Evolutionary conservation across 2,888 invertebrate species (phyloP).

Genomic region (Brachynemurus nebulosus): DNA sequence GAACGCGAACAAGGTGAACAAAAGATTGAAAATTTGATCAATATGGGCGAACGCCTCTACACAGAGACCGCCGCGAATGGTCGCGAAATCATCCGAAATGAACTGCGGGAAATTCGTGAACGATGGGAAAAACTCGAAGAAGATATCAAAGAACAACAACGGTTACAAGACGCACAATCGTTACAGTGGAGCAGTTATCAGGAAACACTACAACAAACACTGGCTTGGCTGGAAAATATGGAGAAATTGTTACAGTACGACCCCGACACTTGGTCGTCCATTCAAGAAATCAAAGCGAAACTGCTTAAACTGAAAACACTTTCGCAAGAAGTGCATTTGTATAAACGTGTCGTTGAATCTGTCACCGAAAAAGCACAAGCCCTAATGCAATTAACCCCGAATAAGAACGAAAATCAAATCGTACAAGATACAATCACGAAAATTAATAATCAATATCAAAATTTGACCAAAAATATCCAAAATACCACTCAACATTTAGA

Average conservation of each 20-base stretch:
- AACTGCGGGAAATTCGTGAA: slow-evolving; percentile 65
- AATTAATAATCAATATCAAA: slow-evolving; percentile 62
- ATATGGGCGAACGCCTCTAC: slow-evolving; percentile 75
- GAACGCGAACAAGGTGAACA: slow-evolving; percentile 78
- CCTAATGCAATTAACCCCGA: slow-evolving; percentile 44
- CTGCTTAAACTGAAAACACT: slow-evolving; percentile 73
- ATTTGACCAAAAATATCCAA: slow-evolving; percentile 49
- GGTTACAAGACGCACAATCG: slow-evolving; percentile 68
- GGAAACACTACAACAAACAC: slow-evolving; percentile 67
- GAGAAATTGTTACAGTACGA: slow-evolving; percentile 66
- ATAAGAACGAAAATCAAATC: slow-evolving; percentile 42
- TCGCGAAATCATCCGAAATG: slow-evolving; percentile 75
- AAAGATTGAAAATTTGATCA: slow-evolving; percentile 56
- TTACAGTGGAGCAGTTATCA: slow-evolving; percentile 75
- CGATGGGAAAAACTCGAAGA: slow-evolving; percentile 81
- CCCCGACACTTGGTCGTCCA: slow-evolving; percentile 55
- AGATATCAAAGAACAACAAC: slow-evolving; percentile 70
- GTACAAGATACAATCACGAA: slow-evolving; percentile 56
- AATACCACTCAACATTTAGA: slow-evolving; percentile 59
- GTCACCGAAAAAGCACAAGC: slow-evolving; percentile 77
- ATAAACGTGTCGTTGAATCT: slow-evolving; percentile 81
- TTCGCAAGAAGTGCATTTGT: slow-evolving; percentile 78
- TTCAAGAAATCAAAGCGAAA: slow-evolving; percentile 75
- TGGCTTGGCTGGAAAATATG: slow-evolving; percentile 75
- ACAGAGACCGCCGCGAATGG: slow-evolving; percentile 88